Evolutionary conservation across 1,140 invertebrate genomes (phyloP).

Genomic region (Habropoda laboriosa): DNA sequence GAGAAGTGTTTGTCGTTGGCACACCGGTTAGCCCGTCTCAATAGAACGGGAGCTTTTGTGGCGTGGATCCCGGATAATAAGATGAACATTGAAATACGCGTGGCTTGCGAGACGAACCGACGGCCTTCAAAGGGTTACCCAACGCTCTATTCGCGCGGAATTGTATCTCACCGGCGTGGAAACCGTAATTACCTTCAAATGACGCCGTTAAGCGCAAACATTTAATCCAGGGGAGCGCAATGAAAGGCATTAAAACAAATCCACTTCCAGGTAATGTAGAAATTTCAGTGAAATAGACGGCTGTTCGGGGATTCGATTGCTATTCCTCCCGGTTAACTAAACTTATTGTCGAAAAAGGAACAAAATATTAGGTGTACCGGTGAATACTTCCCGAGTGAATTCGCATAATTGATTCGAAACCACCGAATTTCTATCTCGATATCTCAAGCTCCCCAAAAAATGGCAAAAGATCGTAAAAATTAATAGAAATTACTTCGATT

Average conservation of each 20-base stretch:
- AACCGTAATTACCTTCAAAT: conserved; percentile 49
- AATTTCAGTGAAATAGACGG: conserved; percentile 42
- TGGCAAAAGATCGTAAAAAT: too few species aligned
- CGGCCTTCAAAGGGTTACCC: conserved; percentile 30
- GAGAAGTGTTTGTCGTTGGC: background rate
- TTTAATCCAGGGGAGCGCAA: conserved; percentile 43
- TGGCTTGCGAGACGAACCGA: background rate
- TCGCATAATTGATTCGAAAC: too few species aligned
- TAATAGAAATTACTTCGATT: too few species aligned
- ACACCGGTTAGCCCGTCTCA: too few species aligned
- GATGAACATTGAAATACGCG: conserved; percentile 20
- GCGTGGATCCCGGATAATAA: conserved; percentile 32
- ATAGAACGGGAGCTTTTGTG: conserved; percentile 5
- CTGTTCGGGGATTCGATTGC: conserved; percentile 1
- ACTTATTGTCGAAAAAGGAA: background rate
- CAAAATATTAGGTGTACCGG: too few species aligned
- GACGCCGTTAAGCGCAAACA: conserved; percentile 50
- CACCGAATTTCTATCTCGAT: too few species aligned
- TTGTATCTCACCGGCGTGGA: conserved; percentile 31
- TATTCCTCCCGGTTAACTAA: conserved; percentile 3
- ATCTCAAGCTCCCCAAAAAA: too few species aligned
- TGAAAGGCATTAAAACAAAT: conserved; percentile 52
- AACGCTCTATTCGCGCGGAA: conserved; percentile 11
- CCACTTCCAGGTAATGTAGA: conserved; percentile 42
- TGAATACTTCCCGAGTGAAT: too few species aligned